These are phyloP conservation scores for Prunella himalayana DNA, from an alignment of 2,113 vertebrate genomes.

Conservation along the genomic window DNA sequence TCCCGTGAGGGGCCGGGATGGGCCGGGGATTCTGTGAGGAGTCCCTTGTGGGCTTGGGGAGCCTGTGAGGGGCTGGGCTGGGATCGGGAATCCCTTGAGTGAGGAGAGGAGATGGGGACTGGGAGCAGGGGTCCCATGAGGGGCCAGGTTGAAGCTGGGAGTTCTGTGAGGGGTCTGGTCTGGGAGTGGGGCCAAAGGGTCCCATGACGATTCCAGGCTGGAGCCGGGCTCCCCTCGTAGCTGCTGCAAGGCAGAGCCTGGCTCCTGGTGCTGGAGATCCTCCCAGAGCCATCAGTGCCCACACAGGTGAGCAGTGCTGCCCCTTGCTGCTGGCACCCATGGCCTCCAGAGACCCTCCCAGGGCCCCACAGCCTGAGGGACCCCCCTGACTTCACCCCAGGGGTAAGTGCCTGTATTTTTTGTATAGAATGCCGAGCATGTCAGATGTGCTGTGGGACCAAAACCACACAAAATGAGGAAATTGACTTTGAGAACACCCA, in stretches of 20 bases:
- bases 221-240: rapidly evolving
- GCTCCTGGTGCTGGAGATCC: neutral
- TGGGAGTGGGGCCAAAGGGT: neutral
- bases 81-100: neutral
- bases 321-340: neutral
- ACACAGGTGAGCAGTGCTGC: neutral
- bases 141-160: neutral
- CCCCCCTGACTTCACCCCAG: rapidly evolving
- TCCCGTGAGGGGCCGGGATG: too few relatives aligned
- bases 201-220: neutral
- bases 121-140: rapidly evolving
- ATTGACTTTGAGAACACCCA: neutral
- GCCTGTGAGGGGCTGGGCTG: neutral
- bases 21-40: too few relatives aligned
- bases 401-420: neutral
- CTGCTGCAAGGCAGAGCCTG: neutral
- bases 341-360: too few relatives aligned
- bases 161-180: neutral
- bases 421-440: rapidly evolving
- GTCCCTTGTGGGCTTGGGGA: neutral
- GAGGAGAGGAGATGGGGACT: rapidly evolving
- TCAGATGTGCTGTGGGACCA: neutral
- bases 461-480: neutral
- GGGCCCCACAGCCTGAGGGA: neutral
- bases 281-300: neutral